Percentiles rank a stretch among this genome's conserved stretches.
phyloP scores from a whole-genome alignment of 2,113 vertebrate species.

The Capreolus pygargus region DNA sequence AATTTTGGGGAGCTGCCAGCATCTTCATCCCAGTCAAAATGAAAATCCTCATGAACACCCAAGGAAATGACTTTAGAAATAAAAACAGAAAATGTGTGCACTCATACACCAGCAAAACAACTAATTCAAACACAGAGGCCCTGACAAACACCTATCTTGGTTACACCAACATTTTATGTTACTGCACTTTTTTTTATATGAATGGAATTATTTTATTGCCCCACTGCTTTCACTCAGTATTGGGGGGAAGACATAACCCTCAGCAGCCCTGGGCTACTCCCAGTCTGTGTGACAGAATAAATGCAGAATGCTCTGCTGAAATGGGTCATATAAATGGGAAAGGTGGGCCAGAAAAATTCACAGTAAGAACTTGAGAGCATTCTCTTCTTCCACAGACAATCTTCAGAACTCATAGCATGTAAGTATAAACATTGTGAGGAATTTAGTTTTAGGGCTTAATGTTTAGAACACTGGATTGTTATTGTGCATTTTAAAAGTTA shows the following conservation, averaged over 20 bases:
- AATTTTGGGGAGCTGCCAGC: conserved; percentile 61
- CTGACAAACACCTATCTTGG: background rate
- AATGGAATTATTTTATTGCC: background rate
- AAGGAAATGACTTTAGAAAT: conserved; percentile 9
- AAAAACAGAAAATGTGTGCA: background rate
- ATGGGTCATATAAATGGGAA: no score
- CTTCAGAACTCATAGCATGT: background rate
- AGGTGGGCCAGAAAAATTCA: background rate
- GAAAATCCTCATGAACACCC: conserved; percentile 71
- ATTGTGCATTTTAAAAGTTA: background rate
- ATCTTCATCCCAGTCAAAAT: conserved; percentile 86
- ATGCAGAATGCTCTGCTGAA: background rate
- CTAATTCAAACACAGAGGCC: background rate
- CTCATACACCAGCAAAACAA: background rate
- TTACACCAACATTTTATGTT: conserved; percentile 8
- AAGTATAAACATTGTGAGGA: background rate
- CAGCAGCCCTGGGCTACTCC: background rate
- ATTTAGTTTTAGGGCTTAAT: background rate
- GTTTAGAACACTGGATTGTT: background rate
- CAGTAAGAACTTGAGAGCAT: background rate
- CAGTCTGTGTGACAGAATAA: background rate
- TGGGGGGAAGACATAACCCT: background rate
- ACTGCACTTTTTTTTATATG: conserved; percentile 30
- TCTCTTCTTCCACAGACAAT: background rate
- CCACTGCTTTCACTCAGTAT: background rate